Evolutionary conservation across 2,888 invertebrate species (phyloP), one percentile per base, ranked within the genome.

Genomic region (Ceramica pisi): DNA sequence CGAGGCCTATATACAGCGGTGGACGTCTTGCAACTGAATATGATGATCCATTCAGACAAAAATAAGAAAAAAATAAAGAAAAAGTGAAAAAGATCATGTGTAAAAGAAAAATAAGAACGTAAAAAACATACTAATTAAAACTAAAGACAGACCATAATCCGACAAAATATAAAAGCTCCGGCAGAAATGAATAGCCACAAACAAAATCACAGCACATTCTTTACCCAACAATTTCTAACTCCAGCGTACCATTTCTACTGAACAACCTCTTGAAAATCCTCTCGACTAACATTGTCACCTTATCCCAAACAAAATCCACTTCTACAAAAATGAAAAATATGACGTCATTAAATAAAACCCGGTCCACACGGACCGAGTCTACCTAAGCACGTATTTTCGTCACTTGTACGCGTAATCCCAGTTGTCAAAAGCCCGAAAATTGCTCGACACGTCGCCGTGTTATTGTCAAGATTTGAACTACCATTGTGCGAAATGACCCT

Each of bases 391-490:
- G 79, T 87, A 87, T 87, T 88, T 88, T 83, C 80, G 84, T 89
- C 89, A 89, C 83, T 78, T 82, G 79, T 86, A 78, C 82, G 71
- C 86, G 86, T 88, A 91, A 90, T 88, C 87, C 88, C 77, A 84
- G 82, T 84, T 88, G 90, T 89, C 88, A 89, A 90, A 88, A 84
- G 82, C 85, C 86, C 87, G 85, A 87, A 90, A 91, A 92, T 92
- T 90, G 87, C 89, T 85, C 71, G 71, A 78, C 83, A 77, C 67
- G 71, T 71, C 70, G 69, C 74, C 72, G 75, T 80, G 87, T 90
- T 91, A 92, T 92, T 92, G 92, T 92, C 86, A 88, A 90, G 92
- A 91, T 93, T 93, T 91, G 87, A 87, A 87, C 88, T 85, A 81
- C 87, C 87, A 88, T 92, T 92, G 90, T 92, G 86, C 71, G 73